phyloP scores from a whole-genome alignment of 2,888 invertebrate species.

The Archips xylosteana region DNA sequence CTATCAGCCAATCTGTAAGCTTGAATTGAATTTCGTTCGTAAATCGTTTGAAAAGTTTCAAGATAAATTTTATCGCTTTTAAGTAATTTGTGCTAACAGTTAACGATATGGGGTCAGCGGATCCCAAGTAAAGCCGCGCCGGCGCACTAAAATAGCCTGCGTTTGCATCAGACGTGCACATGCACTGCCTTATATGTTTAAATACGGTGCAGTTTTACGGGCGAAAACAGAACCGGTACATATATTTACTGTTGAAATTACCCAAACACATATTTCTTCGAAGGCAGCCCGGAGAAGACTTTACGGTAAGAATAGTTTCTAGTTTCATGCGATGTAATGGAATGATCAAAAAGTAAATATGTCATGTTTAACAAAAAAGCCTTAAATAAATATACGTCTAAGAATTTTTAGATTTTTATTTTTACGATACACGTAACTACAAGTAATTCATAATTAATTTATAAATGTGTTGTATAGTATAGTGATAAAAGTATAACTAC shows the following conservation, averaged over 20 bases:
- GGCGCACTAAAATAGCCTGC: conserved; percentile 30
- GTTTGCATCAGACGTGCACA: conserved; percentile 32
- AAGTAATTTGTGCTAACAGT: conserved; percentile 10
- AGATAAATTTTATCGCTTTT: not conserved
- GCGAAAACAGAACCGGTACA: conserved; percentile 26
- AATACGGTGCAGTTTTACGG: conserved; percentile 35
- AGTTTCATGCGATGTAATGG: too few relatives aligned
- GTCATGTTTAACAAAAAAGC: too few relatives aligned
- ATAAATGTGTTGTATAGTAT: not conserved
- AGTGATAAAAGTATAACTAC: too few relatives aligned
- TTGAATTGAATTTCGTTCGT: not conserved
- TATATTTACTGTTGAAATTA: conserved; percentile 26
- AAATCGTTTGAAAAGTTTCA: not conserved
- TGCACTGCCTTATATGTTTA: conserved; percentile 33
- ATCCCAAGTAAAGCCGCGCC: not conserved
- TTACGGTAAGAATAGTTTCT: not conserved
- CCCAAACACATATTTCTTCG: conserved; percentile 25
- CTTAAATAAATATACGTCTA: too few relatives aligned
- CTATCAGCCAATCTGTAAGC: not conserved
- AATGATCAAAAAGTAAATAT: too few relatives aligned
- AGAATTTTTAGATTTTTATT: too few relatives aligned
- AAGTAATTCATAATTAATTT: too few relatives aligned
- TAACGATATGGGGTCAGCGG: conserved; percentile 1
- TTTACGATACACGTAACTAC: too few relatives aligned
- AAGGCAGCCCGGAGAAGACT: not conserved